phyloP scores from a whole-genome alignment of 2,888 invertebrate genomes.

The Drosophila merina region DNA sequence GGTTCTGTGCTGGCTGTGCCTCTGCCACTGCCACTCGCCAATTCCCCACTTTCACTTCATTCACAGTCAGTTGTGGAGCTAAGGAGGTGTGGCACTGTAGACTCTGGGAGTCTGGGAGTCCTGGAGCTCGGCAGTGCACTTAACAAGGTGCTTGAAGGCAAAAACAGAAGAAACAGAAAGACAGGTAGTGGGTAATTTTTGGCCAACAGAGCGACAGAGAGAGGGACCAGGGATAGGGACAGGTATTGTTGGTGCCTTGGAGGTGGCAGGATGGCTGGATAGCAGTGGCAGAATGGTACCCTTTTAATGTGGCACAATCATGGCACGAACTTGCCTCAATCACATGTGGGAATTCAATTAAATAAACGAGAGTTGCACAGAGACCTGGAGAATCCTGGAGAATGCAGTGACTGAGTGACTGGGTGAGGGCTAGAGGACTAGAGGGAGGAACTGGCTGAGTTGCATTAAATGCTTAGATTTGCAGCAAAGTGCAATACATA shows the following conservation, averaged over 20 bases:
- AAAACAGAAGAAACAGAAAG: conserved; percentile 9
- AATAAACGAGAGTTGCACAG: conserved; percentile 41
- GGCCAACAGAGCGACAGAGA: background rate
- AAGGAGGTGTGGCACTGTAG: background rate
- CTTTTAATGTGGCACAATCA: conserved; percentile 51
- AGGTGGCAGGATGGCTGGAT: background rate
- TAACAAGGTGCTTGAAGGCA: conserved; percentile 38
- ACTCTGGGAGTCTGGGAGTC: background rate
- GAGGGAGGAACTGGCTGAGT: background rate
- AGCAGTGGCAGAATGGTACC: conserved; percentile 1
- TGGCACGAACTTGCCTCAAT: conserved; percentile 41
- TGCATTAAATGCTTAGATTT: conserved; percentile 45
- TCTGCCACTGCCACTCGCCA: conserved; percentile 23
- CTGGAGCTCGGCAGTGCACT: conserved; percentile 40
- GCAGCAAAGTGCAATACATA: conserved; percentile 41
- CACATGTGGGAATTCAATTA: conserved; percentile 67
- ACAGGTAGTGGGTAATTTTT: conserved; percentile 3
- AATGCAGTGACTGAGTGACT: background rate
- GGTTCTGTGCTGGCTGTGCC: background rate
- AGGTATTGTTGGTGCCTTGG: no score
- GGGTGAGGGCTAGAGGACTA: background rate
- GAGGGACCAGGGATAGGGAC: background rate
- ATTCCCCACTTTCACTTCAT: conserved; percentile 48
- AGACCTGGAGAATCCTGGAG: conserved; percentile 3
- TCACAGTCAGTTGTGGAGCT: background rate